A percentile compares a stretch with the other conserved stretches of the same genome.
Evolutionary conservation across 2,113 vertebrate species (phyloP).

Genomic region (Theristicus caerulescens): DNA sequence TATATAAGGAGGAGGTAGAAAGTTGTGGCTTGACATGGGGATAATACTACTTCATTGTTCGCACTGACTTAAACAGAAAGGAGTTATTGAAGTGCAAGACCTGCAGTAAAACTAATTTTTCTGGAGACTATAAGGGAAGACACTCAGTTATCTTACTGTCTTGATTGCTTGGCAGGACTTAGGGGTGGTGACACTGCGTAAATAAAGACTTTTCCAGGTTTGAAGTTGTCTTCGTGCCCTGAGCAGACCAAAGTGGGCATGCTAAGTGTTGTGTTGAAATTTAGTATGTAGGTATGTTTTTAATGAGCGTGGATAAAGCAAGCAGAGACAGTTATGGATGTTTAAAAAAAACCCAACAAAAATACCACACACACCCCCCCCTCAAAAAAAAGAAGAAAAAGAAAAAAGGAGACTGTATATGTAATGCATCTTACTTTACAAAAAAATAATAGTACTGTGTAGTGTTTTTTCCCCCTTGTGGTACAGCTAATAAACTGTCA

Average conservation of each 20-base stretch:
- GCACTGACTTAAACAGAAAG: not conserved
- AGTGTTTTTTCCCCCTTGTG: not conserved
- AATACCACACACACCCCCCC: no score
- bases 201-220: not conserved
- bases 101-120: not conserved
- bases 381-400: not conserved
- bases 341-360: no score
- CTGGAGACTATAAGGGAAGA: rapidly evolving
- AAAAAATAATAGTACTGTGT: not conserved
- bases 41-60: not conserved
- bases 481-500: no score
- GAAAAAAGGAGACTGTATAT: no score
- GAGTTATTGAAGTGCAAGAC: not conserved
- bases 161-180: not conserved
- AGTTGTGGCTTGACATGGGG: not conserved
- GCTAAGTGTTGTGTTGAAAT: not conserved
- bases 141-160: not conserved
- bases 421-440: not conserved
- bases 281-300: not conserved
- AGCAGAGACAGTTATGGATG: not conserved
- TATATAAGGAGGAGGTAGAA: not conserved
- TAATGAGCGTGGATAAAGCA: not conserved
- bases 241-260: not conserved
- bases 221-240: not conserved
- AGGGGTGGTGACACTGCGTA: not conserved